These are phyloP conservation scores for Apamea sordens DNA, from an alignment of 2,888 invertebrate species.

Conservation along the genomic window DNA sequence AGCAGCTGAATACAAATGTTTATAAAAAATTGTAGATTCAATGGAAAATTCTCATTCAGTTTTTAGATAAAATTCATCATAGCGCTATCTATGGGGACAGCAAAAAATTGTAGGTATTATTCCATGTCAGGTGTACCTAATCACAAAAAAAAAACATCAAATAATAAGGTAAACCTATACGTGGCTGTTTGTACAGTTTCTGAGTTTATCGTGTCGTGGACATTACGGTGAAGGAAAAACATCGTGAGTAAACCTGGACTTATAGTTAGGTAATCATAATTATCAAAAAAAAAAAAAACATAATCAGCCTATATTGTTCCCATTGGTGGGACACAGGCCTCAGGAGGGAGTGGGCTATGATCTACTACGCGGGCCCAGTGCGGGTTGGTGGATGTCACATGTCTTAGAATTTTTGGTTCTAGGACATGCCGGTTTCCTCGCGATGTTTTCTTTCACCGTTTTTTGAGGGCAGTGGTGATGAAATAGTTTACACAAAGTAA, in stretches of 20 bases:
- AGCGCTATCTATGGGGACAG: background rate
- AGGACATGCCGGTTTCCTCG: too few relatives aligned
- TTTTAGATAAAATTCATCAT: conserved; percentile 34
- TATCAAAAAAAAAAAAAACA: too few relatives aligned
- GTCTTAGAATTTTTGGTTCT: too few relatives aligned
- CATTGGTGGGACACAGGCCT: too few relatives aligned
- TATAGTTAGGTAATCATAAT: too few relatives aligned
- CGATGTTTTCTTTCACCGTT: too few relatives aligned
- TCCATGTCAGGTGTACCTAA: background rate
- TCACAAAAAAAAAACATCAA: background rate
- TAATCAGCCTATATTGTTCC: too few relatives aligned
- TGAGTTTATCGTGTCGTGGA: background rate
- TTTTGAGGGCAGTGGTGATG: too few relatives aligned
- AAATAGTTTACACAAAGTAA: too few relatives aligned
- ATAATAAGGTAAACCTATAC: background rate
- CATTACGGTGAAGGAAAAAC: background rate
- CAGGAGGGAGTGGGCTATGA: too few relatives aligned
- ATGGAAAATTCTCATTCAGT: conserved; percentile 54
- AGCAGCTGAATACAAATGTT: conserved; percentile 61
- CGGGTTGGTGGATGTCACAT: too few relatives aligned
- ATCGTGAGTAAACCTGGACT: background rate
- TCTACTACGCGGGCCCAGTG: too few relatives aligned
- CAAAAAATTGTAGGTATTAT: background rate
- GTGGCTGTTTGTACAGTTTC: background rate
- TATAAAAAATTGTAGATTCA: conserved; percentile 42